phyloP scores from a whole-genome alignment of 2,888 invertebrate genomes.

The Eudemis profundana region DNA sequence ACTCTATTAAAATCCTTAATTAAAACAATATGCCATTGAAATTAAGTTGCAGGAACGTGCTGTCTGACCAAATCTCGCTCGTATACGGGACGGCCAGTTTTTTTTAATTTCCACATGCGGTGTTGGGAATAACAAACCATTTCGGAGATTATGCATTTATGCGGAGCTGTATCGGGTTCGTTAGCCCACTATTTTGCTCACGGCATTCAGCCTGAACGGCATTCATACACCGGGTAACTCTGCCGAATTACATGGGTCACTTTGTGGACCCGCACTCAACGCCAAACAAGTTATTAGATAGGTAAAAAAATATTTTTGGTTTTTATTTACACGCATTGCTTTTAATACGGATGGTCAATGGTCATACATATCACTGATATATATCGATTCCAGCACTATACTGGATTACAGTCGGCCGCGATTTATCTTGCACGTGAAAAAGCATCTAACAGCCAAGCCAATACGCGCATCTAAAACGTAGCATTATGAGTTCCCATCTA shows the following conservation, averaged over 20 bases:
- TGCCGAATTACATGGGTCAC: conserved; percentile 11
- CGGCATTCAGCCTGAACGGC: conserved; percentile 47
- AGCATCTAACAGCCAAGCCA: too few species aligned
- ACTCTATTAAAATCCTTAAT: background rate
- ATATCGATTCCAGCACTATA: too few species aligned
- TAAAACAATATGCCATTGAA: background rate
- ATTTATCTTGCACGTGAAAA: too few species aligned
- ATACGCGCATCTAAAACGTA: too few species aligned
- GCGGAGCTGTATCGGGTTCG: conserved; percentile 51
- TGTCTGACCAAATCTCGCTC: background rate
- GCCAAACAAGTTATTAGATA: background rate
- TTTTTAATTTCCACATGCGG: conserved; percentile 35
- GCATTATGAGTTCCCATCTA: too few species aligned
- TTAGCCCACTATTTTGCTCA: conserved; percentile 59
- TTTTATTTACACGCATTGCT: too few species aligned
- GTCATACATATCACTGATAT: too few species aligned
- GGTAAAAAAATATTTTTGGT: too few species aligned
- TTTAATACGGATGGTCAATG: too few species aligned
- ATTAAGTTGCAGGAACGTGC: background rate
- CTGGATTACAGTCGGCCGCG: too few species aligned
- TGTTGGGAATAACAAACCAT: conserved; percentile 35
- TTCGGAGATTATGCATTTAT: conserved; percentile 46
- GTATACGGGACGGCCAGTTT: background rate
- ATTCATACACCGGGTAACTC: conserved; percentile 28
- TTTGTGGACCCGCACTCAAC: conserved; percentile 2